Conservation (phyloP, 2,888 invertebrate genomes). For the Hypsopygia costalis region DNA sequence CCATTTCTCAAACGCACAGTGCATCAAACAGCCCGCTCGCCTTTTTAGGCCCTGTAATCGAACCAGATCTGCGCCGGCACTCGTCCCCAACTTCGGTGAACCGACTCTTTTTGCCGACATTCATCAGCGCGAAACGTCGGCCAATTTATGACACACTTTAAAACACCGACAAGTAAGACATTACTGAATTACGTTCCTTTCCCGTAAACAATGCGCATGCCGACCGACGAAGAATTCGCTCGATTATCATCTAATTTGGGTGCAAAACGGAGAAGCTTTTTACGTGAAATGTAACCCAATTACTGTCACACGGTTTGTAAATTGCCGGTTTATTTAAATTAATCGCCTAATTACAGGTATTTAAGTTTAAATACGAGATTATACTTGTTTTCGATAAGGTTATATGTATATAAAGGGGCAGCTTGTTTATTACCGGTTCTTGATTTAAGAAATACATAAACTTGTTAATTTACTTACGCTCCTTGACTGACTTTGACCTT, state of each 20-base stretch:
- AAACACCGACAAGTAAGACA: conserved; percentile 7
- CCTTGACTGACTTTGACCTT: too few species aligned
- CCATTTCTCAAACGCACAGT: neutral
- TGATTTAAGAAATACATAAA: neutral
- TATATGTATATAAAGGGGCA: neutral
- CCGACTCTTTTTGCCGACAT: neutral
- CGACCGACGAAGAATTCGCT: neutral
- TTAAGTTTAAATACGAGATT: conserved; percentile 8
- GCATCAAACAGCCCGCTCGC: neutral
- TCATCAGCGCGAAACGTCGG: neutral
- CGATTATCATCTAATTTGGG: conserved; percentile 10
- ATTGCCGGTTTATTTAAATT: conserved; percentile 9
- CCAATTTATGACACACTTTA: conserved; percentile 9
- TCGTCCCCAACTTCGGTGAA: neutral
- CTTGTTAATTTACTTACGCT: too few species aligned
- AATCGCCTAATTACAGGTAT: conserved; percentile 10
- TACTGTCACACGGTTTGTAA: conserved; percentile 4
- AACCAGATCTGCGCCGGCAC: neutral
- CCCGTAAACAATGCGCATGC: conserved; percentile 8
- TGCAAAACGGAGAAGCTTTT: conserved; percentile 7
- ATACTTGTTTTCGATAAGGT: conserved; percentile 3
- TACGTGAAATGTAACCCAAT: conserved; percentile 9
- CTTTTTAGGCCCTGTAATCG: neutral
- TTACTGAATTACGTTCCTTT: conserved; percentile 1
- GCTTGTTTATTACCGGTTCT: neutral